Percentiles rank a stretch among this genome's conserved stretches.
These are phyloP conservation scores for Piprites chloris DNA, from an alignment of 2,113 vertebrate species.

Conservation along the genomic window DNA sequence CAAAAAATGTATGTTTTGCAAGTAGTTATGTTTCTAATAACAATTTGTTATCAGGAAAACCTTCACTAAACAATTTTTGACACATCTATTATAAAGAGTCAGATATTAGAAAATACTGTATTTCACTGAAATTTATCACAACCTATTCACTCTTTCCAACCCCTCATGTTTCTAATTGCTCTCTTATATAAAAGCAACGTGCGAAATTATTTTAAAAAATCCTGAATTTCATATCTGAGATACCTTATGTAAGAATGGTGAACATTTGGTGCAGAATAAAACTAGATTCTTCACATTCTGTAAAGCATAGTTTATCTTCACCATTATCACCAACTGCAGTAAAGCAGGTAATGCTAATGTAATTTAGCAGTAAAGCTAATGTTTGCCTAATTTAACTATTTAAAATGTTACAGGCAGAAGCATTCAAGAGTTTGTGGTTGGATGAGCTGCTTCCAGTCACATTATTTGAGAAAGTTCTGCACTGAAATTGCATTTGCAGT, in stretches of 20 bases:
- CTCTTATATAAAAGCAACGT: not conserved
- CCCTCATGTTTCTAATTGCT: not conserved
- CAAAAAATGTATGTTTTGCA: not conserved
- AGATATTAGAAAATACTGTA: not conserved
- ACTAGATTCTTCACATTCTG: accelerated
- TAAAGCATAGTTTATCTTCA: not conserved
- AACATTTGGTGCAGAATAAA: not conserved
- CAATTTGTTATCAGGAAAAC: not conserved
- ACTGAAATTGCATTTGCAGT: not conserved
- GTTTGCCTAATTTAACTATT: not conserved
- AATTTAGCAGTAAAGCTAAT: not conserved
- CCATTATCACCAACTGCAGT: not conserved
- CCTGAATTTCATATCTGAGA: not conserved
- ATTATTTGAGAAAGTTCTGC: not conserved
- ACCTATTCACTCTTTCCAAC: accelerated
- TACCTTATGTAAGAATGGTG: not conserved
- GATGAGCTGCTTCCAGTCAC: not conserved
- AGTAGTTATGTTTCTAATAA: not conserved
- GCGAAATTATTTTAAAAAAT: not conserved
- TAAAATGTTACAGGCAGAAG: not conserved
- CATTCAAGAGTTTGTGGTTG: not conserved
- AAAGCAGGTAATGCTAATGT: no score
- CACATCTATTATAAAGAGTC: not conserved
- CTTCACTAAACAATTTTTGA: not conserved
- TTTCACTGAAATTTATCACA: not conserved